Conservation (phyloP, 2,888 invertebrate species). For the Cynaeus angustus region DNA sequence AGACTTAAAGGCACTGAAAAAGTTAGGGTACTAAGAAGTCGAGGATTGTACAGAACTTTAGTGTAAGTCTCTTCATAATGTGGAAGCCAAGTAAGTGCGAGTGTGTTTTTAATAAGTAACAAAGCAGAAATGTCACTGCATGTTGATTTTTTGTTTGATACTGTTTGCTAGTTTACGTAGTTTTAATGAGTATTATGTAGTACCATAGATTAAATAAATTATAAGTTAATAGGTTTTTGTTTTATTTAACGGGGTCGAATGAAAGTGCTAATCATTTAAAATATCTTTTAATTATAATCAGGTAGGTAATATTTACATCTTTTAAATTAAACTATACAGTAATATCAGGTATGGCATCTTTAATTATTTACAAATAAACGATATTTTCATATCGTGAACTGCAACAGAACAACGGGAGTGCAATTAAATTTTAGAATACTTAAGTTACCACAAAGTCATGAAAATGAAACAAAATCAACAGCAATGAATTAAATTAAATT, state of each 20-base stretch:
- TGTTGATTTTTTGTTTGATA: slow-evolving; percentile 47
- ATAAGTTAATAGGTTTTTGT: slow-evolving; percentile 6
- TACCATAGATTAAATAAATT: slow-evolving; percentile 32
- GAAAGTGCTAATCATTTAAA: slow-evolving; percentile 37
- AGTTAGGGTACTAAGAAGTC: slow-evolving; percentile 79
- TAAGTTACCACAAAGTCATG: neutral
- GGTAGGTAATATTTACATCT: slow-evolving; percentile 52
- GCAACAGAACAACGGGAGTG: slow-evolving; percentile 13
- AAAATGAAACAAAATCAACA: slow-evolving; percentile 29
- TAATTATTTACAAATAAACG: slow-evolving; percentile 50
- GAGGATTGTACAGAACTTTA: slow-evolving; percentile 35
- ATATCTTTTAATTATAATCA: slow-evolving; percentile 50
- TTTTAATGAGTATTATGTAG: slow-evolving; percentile 33
- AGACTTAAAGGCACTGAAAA: slow-evolving; percentile 90
- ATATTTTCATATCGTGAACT: slow-evolving; percentile 14
- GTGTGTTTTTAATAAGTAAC: slow-evolving; percentile 9
- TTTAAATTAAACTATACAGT: slow-evolving; percentile 50
- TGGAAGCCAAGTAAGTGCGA: slow-evolving; percentile 19
- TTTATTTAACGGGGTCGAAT: slow-evolving; percentile 1
- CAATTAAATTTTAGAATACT: slow-evolving; percentile 11
- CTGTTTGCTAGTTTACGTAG: slow-evolving; percentile 7
- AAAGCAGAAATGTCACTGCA: slow-evolving; percentile 34
- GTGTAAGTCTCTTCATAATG: slow-evolving; percentile 24
- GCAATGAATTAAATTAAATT: slow-evolving; percentile 42
- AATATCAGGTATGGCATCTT: slow-evolving; percentile 53